These are phyloP conservation scores for Stratiomys singularior DNA, from an alignment of 2,888 invertebrate species.

Conservation along the genomic window DNA sequence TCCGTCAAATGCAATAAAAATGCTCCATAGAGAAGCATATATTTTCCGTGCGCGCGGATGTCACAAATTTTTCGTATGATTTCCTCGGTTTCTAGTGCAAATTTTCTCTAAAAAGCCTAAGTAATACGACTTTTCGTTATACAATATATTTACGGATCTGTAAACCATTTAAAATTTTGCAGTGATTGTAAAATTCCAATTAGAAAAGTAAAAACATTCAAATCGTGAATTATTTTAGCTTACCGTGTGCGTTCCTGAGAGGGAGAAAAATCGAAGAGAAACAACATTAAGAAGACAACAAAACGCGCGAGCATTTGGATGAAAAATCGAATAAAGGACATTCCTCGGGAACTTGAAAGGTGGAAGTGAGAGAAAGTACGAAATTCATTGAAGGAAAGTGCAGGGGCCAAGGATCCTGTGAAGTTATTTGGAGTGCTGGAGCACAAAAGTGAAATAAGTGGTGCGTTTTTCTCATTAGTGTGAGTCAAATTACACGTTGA, in stretches of 20 bases:
- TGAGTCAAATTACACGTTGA: not conserved
- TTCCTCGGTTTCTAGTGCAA: not conserved
- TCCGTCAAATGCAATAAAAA: constrained; percentile 36
- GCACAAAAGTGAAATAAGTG: not conserved
- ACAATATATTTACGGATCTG: not conserved
- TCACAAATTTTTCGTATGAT: constrained; percentile 27
- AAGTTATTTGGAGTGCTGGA: not conserved
- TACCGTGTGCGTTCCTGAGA: not conserved
- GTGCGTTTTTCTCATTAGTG: constrained; percentile 8
- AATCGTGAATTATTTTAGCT: too few species aligned
- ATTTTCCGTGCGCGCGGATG: constrained; percentile 30
- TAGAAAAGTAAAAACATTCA: not conserved
- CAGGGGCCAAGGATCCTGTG: not conserved
- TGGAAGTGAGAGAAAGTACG: not conserved
- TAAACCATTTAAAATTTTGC: not conserved
- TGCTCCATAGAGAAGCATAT: constrained; percentile 24
- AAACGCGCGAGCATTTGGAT: constrained; percentile 15
- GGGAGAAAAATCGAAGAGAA: constrained; percentile 32
- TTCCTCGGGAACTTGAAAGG: not conserved
- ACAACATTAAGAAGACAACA: constrained; percentile 17
- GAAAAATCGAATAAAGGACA: constrained; percentile 22
- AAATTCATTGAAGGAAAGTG: not conserved
- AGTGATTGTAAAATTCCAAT: not conserved
- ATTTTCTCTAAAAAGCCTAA: not conserved
- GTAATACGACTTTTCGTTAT: not conserved